Conservation (phyloP, 1,140 invertebrate species). For the Aradophagus sp. region DNA sequence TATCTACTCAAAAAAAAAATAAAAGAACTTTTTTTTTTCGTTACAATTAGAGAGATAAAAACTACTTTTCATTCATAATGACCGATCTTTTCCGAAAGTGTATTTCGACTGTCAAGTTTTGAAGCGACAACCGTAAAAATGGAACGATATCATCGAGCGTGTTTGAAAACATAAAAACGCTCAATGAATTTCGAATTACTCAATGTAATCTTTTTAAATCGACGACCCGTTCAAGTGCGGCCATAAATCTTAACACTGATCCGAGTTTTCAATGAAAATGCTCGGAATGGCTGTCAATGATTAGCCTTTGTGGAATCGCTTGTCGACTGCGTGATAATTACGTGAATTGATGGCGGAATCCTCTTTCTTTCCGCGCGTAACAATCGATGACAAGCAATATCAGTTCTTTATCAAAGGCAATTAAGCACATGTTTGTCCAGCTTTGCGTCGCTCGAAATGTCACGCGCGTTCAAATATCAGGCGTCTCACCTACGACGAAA, state of each 20-base stretch:
- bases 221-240: background rate
- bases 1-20: too few species aligned
- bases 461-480: constrained; percentile 41
- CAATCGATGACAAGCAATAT: constrained; percentile 37
- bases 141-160: too few species aligned
- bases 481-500: constrained; percentile 43
- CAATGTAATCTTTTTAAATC: too few species aligned
- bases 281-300: constrained; percentile 6
- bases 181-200: too few species aligned
- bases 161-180: too few species aligned
- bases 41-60: too few species aligned
- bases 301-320: constrained; percentile 18
- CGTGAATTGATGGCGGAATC: constrained; percentile 1
- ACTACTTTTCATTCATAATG: too few species aligned
- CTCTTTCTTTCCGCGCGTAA: constrained; percentile 5
- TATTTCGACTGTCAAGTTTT: too few species aligned
- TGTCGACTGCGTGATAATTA: constrained; percentile 8
- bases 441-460: constrained; percentile 39
- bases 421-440: constrained; percentile 28
- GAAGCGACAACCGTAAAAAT: too few species aligned
- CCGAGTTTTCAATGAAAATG: constrained; percentile 5
- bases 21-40: too few species aligned
- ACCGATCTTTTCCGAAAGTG: too few species aligned
- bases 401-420: constrained; percentile 34
- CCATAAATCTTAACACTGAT: constrained; percentile 10